Base-by-base conservation (phyloP, 1,140 invertebrate genomes). In the Octopus sinensis region DNA sequence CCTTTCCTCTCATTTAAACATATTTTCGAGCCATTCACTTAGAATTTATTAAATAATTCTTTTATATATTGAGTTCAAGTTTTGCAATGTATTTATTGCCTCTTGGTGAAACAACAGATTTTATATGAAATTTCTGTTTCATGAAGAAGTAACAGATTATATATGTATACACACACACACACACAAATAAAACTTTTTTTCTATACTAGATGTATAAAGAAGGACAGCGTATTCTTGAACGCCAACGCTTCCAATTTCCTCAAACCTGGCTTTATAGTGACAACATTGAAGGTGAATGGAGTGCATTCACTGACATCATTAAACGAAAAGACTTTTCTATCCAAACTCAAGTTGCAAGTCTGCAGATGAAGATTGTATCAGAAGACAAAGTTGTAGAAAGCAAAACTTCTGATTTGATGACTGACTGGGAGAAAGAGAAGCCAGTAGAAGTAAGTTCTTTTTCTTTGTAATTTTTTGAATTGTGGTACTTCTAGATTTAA, bases 261-360 rank as follows among this genome's bases (percentile, higher is more conserved):
- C 94, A 94, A 68, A 94, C 94, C 85, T 99, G 98, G 98, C 91
- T 99, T 51, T 98, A 99, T 88, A 97, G 98, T 76, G 98, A 99
- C 90, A 98, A 99, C 88, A 96, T 99, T 84, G 98, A 99, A 91
- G 98, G 98, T 4, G 98, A 99, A 93, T 99, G 98, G 98, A 95
- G 96, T 79, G 98, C 98, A 0, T 99, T 99, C 88, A 98, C 97
- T 90, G 98, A 99, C 92, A 99, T 99, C 79, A 97, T 99, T 87
- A 96, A 97, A 87, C 93, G 98, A 52, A 99, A 99, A 91, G 98
- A 99, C 90, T 95, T 96, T 0, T 96, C 96, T 75, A 99, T 99
- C 87, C 98, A 99, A 91, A 97, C 96, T 5, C 98, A 99, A 91
- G 95, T 95, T 30, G 96, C 96, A 6, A 98, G 96, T 81, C 92